Evolutionary conservation across 2,797 vertebrate species (phyloP), one percentile per base, ranked within the genome.

Genomic region (Phylloscopus collybita): DNA sequence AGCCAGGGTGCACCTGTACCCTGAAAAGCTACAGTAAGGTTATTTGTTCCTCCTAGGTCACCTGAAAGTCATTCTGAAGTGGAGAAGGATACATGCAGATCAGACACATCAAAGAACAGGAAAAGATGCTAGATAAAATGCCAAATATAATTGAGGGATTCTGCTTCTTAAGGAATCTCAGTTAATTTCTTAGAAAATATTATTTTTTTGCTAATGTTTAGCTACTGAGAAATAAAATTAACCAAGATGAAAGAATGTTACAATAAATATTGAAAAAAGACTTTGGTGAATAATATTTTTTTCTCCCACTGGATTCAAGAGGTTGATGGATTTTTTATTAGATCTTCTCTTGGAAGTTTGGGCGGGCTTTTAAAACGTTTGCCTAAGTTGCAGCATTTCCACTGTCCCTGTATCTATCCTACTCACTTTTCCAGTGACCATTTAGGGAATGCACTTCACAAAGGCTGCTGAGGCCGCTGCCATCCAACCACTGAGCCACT

Each of bases 331-430:
- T 71, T 81, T 54, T 90, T 83, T 7, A 72, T 45, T 59, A 88
- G 4, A 32, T 15, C 9, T 64, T 53, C 36, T 44, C 42, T 14
- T 34, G n/a, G 16, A 50, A 89, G 26, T 4, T 4, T 38, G 15
- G 15, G 26, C 11, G 18, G 3, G 2, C 2, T 27, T 65, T 23
- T 8, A 5, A 4, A 87, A 61, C 2, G 0, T 36, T 79, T 50
- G 5, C 20, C 13, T 7, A 50, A 54, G 3, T 19, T 84, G 34
- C 10, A 85, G 22, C 11, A 34, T 82, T 88, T 60, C 19, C 32
- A 57, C 32, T 71, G 5, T 27, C 57, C 12, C 27, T 65, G 34
- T 44, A 21, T 32, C 26, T 44, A 21, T 32, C 26, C 67, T 17
- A 20, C 13, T 80, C 9, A 2, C 49, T 88, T 56, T 70, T 34